Evolutionary conservation across 2,113 vertebrate species (phyloP), one percentile per base, ranked within the genome.

Genomic region (Synodontis membranacea): DNA sequence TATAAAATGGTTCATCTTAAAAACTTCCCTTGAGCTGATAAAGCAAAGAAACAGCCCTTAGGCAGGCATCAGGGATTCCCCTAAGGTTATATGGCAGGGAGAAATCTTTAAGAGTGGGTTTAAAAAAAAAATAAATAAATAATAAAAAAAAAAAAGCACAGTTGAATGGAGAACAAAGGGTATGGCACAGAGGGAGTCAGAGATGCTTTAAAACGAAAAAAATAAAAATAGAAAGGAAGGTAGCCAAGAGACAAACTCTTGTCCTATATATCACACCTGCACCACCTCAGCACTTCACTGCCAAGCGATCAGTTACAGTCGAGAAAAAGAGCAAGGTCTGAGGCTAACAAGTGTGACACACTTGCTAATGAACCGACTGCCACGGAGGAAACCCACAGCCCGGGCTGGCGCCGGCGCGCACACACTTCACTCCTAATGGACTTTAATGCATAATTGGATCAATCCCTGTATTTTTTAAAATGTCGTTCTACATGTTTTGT

Each of bases 261-360:
- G 79, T 60, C 34, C 10, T 62, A n/a, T 44, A 80, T 58, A 58
- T 44, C 56, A 42, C 56, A 81, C 56, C 80, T 81, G 80, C 34
- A 81, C 17, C 60, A 82, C 39, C 44, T 21, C 58, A 31, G 39
- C 1, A 5, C 25, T 82, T 7, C 42, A 46, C 5, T 82, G 25
- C 25, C 80, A 64, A 58, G 34, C 11, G 10, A 58, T 19, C 31
- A 80, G 50, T 25, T 80, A 39, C 52, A 58, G 52, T 39, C 21
- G 52, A 39, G 46, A 23, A 64, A 81, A 64, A 62, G 56, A 46
- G 39, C 25, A 62, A 64, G 56, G 56, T 64, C 80, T 62, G 60
- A 82, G 58, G 39, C 80, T 64, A 82, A 82, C 39, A 82, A 82
- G 23, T 81, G 39, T 62, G 80, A 81, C 37, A 60, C 12, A 81